Evolutionary conservation across 2,113 vertebrate genomes (phyloP).

Genomic region (Syrrhaptes paradoxus): DNA sequence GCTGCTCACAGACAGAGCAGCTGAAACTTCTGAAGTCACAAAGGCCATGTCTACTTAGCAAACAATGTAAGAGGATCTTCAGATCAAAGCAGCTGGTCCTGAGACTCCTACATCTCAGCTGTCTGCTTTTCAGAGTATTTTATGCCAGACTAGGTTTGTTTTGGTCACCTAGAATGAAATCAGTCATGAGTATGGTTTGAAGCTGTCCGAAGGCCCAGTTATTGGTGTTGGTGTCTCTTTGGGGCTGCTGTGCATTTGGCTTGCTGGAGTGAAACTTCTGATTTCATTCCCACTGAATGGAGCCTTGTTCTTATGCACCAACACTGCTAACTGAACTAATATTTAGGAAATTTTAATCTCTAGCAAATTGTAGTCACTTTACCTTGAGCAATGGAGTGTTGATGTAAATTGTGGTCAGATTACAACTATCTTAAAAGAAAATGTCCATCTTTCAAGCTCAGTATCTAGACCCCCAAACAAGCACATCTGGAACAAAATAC

Average conservation of each 20-base stretch:
- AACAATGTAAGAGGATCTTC: not conserved
- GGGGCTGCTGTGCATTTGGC: not conserved
- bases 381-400: not conserved
- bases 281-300: not conserved
- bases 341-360: not conserved
- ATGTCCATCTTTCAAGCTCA: not conserved
- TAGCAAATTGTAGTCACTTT: not conserved
- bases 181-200: not conserved
- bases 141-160: not conserved
- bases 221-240: not conserved
- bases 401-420: not conserved
- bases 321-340: not conserved
- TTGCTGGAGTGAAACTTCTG: not conserved
- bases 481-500: not conserved
- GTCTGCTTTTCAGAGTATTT: not conserved
- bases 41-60: not conserved
- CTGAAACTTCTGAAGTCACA: not conserved
- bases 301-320: not conserved
- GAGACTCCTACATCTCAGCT: not conserved
- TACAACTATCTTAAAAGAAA: not conserved
- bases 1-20: not conserved
- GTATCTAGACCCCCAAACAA: not conserved
- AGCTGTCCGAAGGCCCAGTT: not conserved
- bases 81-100: not conserved
- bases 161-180: not conserved